These are phyloP conservation scores for Rhinolophus ferrumequinum DNA, from an alignment of 2,113 vertebrate genomes.

Conservation along the genomic window DNA sequence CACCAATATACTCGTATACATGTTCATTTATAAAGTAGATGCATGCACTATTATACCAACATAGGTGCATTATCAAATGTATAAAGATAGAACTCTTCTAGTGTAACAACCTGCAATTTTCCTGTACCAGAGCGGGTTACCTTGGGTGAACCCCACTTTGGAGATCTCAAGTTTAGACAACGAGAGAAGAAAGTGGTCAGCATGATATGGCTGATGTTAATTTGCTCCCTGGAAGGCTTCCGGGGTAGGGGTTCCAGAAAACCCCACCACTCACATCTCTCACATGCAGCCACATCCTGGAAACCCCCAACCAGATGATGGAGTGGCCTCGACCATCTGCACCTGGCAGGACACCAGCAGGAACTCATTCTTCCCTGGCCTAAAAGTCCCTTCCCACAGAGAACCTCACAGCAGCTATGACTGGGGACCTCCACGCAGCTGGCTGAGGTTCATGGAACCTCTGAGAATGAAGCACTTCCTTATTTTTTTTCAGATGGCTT, in stretches of 20 bases:
- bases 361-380: background rate
- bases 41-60: accelerated
- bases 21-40: background rate
- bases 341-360: background rate
- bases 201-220: background rate
- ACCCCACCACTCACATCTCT: background rate
- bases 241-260: background rate
- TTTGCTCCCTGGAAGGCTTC: background rate
- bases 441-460: background rate
- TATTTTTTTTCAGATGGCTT: background rate
- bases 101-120: background rate
- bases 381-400: background rate
- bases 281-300: background rate
- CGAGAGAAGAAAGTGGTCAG: background rate
- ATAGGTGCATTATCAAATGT: background rate
- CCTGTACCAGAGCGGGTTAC: accelerated
- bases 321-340: background rate
- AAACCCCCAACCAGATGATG: background rate
- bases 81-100: background rate
- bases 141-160: background rate
- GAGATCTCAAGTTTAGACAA: background rate
- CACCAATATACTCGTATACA: accelerated
- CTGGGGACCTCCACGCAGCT: background rate
- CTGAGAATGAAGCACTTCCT: background rate
- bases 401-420: background rate